phyloP scores from a whole-genome alignment of 2,888 invertebrate species.

The Andrena bucephala region DNA sequence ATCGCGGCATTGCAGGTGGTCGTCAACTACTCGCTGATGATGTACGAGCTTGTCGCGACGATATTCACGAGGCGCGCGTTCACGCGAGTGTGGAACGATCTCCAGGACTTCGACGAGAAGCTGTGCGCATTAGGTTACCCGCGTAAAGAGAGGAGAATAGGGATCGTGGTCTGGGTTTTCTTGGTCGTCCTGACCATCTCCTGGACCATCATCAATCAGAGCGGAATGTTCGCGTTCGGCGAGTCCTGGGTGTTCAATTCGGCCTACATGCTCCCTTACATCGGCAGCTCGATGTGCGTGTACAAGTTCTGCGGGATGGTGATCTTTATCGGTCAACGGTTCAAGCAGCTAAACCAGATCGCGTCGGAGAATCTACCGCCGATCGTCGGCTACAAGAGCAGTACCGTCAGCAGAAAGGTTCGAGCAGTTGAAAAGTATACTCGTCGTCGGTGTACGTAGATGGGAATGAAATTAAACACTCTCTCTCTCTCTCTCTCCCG shows the following conservation, averaged over 20 bases:
- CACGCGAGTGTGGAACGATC: slow-evolving; percentile 75
- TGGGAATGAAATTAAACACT: background rate
- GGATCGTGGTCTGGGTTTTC: slow-evolving; percentile 69
- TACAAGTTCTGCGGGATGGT: slow-evolving; percentile 77
- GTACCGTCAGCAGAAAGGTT: slow-evolving; percentile 51
- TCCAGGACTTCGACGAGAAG: slow-evolving; percentile 78
- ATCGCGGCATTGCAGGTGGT: slow-evolving; percentile 34
- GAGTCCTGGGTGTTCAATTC: slow-evolving; percentile 75
- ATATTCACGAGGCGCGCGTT: slow-evolving; percentile 69
- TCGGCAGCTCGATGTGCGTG: slow-evolving; percentile 72
- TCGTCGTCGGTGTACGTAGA: background rate
- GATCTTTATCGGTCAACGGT: slow-evolving; percentile 77
- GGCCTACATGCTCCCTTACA: slow-evolving; percentile 76
- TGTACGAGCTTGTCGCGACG: slow-evolving; percentile 68
- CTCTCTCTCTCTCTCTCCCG: too few relatives aligned
- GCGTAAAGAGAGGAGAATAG: slow-evolving; percentile 64
- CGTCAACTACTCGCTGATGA: slow-evolving; percentile 71
- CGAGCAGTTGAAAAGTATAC: too few relatives aligned
- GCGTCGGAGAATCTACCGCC: slow-evolving; percentile 66
- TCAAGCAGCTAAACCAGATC: slow-evolving; percentile 76
- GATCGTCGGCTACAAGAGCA: slow-evolving; percentile 2
- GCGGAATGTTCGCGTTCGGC: slow-evolving; percentile 76
- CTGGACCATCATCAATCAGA: slow-evolving; percentile 74
- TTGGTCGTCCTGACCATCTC: slow-evolving; percentile 51
- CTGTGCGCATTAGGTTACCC: slow-evolving; percentile 72